Evolutionary conservation across 2,888 invertebrate genomes (phyloP).

Genomic region (Caenorhabditis sinica): DNA sequence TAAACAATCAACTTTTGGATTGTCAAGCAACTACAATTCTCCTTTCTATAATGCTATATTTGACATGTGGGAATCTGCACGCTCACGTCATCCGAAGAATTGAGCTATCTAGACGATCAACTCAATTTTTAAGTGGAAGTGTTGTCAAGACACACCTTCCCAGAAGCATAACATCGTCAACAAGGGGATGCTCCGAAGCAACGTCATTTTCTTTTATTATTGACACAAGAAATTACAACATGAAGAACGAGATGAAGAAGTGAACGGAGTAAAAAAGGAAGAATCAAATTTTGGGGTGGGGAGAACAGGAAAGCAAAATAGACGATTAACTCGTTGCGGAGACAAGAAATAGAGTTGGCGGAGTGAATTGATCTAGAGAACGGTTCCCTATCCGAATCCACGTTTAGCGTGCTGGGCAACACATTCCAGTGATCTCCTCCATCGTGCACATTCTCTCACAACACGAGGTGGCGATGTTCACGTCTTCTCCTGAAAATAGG

Average conservation of each 20-base stretch:
- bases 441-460: conserved; percentile 47
- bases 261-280: background rate
- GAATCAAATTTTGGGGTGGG: background rate
- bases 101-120: background rate
- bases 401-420: conserved; percentile 39
- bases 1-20: conserved; percentile 34
- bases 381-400: conserved; percentile 33
- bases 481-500: conserved; percentile 28
- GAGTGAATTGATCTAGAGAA: conserved; percentile 33
- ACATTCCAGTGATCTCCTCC: conserved; percentile 40
- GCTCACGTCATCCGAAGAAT: conserved; percentile 10
- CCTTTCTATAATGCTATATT: conserved; percentile 20
- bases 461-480: conserved; percentile 42
- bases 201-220: conserved; percentile 36
- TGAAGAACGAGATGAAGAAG: background rate
- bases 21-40: conserved; percentile 13
- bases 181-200: conserved; percentile 8
- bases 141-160: conserved; percentile 13
- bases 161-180: conserved; percentile 18
- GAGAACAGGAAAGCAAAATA: background rate
- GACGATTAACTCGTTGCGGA: conserved; percentile 24
- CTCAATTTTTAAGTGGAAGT: background rate
- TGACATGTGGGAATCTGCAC: conserved; percentile 12
- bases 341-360: conserved; percentile 14
- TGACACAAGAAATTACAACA: conserved; percentile 21